Percentiles rank a stretch among this genome's conserved stretches.
Evolutionary conservation across 2,113 vertebrate species (phyloP).

Genomic region (Rafetus swinhoei): DNA sequence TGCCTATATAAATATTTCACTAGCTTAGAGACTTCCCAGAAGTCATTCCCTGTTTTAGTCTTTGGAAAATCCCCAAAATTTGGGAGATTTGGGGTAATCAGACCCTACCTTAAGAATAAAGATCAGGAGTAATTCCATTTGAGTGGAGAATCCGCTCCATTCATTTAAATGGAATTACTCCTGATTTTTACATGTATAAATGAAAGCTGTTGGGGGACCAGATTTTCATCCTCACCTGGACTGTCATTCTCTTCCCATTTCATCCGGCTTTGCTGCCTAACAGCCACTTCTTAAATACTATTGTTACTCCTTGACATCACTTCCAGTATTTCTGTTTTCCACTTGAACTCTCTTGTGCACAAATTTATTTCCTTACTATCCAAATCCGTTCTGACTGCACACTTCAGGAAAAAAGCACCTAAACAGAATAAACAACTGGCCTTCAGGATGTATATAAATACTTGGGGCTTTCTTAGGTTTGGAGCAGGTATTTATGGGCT

Average conservation of each 20-base stretch:
- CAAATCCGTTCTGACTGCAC: not conserved
- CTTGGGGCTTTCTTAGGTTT: not conserved
- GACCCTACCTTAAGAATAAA: no score
- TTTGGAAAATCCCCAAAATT: not conserved
- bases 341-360: not conserved
- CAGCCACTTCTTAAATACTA: not conserved
- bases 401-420: not conserved
- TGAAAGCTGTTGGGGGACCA: not conserved
- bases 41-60: not conserved
- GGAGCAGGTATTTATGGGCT: not conserved
- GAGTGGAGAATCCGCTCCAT: no score
- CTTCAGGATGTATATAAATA: not conserved
- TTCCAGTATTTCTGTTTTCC: not conserved
- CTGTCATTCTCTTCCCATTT: not conserved
- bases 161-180: not conserved
- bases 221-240: not conserved
- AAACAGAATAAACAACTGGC: not conserved
- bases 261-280: not conserved
- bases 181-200: not conserved
- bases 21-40: not conserved
- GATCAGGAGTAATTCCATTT: no score
- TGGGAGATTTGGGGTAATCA: not conserved
- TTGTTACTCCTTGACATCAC: not conserved
- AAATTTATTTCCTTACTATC: not conserved
- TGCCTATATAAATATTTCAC: accelerated